Percentiles rank a stretch among this genome's conserved stretches.
Conservation (phyloP, 2,797 vertebrate species). For the Amazonetta brasiliensis region DNA sequence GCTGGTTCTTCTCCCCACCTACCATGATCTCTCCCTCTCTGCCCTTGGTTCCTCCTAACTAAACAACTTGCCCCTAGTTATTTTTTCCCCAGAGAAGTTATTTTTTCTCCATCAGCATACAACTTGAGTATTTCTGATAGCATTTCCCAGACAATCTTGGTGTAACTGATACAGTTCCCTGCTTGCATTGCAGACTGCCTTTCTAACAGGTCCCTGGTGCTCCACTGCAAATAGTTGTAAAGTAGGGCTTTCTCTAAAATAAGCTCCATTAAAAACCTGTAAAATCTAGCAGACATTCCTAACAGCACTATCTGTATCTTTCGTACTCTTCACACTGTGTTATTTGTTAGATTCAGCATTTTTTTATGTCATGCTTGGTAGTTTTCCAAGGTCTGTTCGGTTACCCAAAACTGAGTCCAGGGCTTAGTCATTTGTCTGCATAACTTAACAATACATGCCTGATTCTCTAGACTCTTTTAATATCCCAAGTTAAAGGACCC, state of each 20-base stretch:
- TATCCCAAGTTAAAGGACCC: not conserved
- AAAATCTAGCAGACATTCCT: not conserved
- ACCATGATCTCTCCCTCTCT: not conserved
- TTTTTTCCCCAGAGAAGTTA: fast-evolving
- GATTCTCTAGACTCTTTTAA: not conserved
- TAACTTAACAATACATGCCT: not conserved
- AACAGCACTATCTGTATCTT: not conserved
- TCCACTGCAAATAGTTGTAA: not conserved
- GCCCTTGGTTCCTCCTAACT: not conserved
- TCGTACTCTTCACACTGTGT: not conserved
- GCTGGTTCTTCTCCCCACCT: not conserved
- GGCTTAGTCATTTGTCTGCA: not conserved
- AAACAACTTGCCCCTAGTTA: not conserved
- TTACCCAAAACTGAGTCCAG: not conserved
- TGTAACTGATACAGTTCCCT: not conserved
- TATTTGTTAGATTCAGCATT: not conserved
- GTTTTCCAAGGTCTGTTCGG: not conserved
- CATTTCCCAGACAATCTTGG: not conserved
- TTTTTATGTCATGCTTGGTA: not conserved
- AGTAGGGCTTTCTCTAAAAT: not conserved
- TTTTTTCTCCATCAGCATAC: not conserved
- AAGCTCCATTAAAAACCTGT: not conserved
- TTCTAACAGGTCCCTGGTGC: not conserved
- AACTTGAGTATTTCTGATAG: not conserved
- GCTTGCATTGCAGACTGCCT: not conserved